These are phyloP conservation scores for Melanerpes formicivorus DNA, from an alignment of 2,113 vertebrate species.

Conservation along the genomic window DNA sequence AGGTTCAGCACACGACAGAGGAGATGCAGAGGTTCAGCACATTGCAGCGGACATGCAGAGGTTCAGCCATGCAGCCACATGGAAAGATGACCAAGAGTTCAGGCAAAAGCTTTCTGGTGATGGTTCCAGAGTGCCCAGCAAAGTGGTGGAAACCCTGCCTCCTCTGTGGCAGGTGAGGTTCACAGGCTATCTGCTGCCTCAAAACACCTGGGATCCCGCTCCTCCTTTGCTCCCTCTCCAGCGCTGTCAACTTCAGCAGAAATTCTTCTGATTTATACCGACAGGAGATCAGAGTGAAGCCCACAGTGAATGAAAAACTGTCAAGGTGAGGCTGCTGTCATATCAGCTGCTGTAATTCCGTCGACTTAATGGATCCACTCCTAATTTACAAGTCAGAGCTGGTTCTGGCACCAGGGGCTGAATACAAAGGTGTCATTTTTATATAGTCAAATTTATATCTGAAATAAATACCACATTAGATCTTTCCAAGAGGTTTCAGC, in stretches of 20 bases:
- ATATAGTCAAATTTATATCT: slow-evolving; percentile 40
- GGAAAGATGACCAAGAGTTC: neutral
- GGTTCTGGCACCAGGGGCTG: neutral
- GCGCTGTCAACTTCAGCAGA: neutral
- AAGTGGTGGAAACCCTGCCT: neutral
- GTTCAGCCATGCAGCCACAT: rapidly evolving
- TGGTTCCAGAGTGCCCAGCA: rapidly evolving
- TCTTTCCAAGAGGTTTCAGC: neutral
- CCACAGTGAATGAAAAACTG: neutral
- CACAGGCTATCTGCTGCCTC: neutral
- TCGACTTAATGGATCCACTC: slow-evolving; percentile 5
- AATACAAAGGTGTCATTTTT: slow-evolving; percentile 33
- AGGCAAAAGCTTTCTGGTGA: neutral
- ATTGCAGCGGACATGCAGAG: too few relatives aligned
- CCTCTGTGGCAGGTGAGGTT: neutral
- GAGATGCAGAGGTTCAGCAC: too few relatives aligned
- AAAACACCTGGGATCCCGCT: neutral
- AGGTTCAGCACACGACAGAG: neutral
- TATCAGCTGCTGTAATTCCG: slow-evolving; percentile 38
- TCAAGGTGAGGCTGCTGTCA: slow-evolving; percentile 37
- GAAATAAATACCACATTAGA: slow-evolving; percentile 42
- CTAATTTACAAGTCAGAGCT: slow-evolving; percentile 47
- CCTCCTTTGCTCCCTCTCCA: neutral
- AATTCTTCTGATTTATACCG: neutral
- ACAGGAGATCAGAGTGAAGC: neutral